phyloP scores from a whole-genome alignment of 2,113 vertebrate species.

The Vulpes vulpes region DNA sequence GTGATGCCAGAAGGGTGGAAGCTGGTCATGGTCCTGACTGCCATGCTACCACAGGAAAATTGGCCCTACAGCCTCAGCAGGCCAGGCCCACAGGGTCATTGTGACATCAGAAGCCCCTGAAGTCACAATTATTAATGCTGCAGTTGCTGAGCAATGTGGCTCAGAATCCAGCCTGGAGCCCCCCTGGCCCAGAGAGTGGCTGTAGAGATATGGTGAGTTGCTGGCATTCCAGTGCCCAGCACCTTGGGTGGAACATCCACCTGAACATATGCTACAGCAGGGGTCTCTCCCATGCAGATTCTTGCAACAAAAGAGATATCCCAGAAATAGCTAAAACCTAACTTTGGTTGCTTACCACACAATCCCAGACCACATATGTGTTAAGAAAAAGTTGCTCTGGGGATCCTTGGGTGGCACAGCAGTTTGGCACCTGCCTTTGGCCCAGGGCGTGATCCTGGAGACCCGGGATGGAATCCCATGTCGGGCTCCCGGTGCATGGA shows the following conservation, averaged over 20 bases:
- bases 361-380: neutral
- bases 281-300: neutral
- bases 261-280: fast-evolving
- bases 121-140: conserved; percentile 14
- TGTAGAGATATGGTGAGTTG: fast-evolving
- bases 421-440: too few relatives aligned
- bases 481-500: too few relatives aligned
- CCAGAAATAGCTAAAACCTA: neutral
- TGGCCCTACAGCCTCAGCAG: neutral
- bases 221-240: fast-evolving
- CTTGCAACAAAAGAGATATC: neutral
- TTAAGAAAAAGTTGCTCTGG: neutral
- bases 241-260: neutral
- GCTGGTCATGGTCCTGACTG: neutral
- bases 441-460: too few relatives aligned
- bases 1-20: neutral
- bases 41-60: neutral
- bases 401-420: too few relatives aligned
- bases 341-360: too few relatives aligned
- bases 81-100: neutral
- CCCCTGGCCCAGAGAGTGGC: neutral
- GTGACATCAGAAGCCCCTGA: neutral
- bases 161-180: neutral
- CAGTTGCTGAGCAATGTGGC: neutral
- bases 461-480: too few relatives aligned